phyloP scores from a whole-genome alignment of 2,888 invertebrate species.

The Eulithis testata region DNA sequence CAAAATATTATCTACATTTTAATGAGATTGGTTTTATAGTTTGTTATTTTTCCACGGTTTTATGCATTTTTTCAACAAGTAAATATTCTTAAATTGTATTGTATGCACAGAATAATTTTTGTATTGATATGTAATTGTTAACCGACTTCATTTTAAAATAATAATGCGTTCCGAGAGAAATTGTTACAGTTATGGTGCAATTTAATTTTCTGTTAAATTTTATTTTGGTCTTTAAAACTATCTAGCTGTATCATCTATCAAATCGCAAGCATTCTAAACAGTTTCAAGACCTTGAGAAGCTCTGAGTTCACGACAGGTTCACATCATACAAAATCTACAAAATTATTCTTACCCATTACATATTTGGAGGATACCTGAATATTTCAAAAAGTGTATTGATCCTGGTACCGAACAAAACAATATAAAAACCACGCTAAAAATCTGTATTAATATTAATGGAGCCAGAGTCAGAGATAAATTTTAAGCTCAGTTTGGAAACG shows the following conservation, averaged over 20 bases:
- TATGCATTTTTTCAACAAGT: no score
- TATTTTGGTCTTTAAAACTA: no score
- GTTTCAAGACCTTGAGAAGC: conserved; percentile 21
- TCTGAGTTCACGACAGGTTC: conserved; percentile 37
- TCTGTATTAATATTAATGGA: conserved; percentile 65
- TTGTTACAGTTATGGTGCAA: no score
- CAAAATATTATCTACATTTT: conserved; percentile 4
- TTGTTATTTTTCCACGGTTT: neutral
- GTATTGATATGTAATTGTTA: no score
- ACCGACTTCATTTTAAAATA: no score
- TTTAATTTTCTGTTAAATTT: no score
- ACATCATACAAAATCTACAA: conserved; percentile 21
- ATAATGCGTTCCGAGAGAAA: no score
- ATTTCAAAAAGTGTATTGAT: conserved; percentile 40
- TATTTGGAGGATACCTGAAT: conserved; percentile 35
- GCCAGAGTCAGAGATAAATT: conserved; percentile 59
- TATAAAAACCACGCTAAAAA: conserved; percentile 53
- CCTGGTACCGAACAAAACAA: conserved; percentile 41
- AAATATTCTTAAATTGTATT: no score
- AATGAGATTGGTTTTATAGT: neutral
- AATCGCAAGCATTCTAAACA: neutral
- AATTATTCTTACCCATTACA: conserved; percentile 23
- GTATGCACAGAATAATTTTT: no score
- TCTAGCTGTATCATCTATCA: no score
- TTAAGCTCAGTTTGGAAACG: conserved; percentile 67